Conservation (phyloP, 2,888 invertebrate genomes). For the Pyralis farinalis region DNA sequence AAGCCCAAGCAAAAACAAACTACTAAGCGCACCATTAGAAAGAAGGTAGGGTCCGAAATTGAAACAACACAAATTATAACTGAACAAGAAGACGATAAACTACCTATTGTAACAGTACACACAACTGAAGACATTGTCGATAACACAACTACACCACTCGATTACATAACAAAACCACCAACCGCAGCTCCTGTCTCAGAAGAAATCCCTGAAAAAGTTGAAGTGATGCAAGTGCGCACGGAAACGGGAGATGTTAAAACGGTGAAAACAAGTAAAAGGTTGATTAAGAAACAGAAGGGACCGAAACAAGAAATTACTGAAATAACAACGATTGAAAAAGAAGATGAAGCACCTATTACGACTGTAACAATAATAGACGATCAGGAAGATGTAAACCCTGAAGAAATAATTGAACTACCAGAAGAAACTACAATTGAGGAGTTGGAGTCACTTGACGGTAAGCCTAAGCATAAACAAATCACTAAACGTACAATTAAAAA, state of each 20-base stretch:
- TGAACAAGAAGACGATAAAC: constrained; percentile 54
- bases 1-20: constrained; percentile 18
- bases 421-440: constrained; percentile 12
- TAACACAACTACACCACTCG: constrained; percentile 21
- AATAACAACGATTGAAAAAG: constrained; percentile 24
- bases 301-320: constrained; percentile 47
- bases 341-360: constrained; percentile 27
- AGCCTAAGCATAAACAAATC: constrained; percentile 39
- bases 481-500: constrained; percentile 36
- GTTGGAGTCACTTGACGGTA: constrained; percentile 29
- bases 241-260: constrained; percentile 24
- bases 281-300: constrained; percentile 51
- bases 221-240: constrained; percentile 29
- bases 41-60: constrained; percentile 28
- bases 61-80: constrained; percentile 42
- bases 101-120: constrained; percentile 22
- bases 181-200: constrained; percentile 24
- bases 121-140: constrained; percentile 17
- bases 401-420: background rate
- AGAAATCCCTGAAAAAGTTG: constrained; percentile 25
- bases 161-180: constrained; percentile 11
- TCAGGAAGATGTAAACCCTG: background rate
- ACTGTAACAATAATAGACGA: background rate
- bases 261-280: constrained; percentile 28
- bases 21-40: constrained; percentile 55